Evolutionary conservation across 1,140 invertebrate species (phyloP), one percentile per base, ranked within the genome.

Genomic region (Procambarus virginalis): DNA sequence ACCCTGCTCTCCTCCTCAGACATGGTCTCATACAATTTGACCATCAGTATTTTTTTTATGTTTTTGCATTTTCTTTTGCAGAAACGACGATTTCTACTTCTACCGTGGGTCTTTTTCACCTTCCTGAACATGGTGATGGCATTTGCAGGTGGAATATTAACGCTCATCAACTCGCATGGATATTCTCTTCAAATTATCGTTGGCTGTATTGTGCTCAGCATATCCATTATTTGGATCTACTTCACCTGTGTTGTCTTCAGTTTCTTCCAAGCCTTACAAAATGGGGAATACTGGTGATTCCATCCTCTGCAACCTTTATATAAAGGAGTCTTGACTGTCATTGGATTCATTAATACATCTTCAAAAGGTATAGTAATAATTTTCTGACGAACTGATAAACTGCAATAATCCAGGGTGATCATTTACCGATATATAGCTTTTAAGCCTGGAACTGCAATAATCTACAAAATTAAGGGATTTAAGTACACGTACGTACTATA

Each of bases 91-190:
- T 92, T 92, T 84, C 75, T 92, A 64, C 70, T 92, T 68, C 89
- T 92, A 48, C 92, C 92, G 3, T 92, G 92, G 92, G 80, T 91
- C 17, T 91, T 92, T 83, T 92, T 92, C 86, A 92, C 92, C 0
- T 92, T 92, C 87, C 83, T 92, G 68, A 92, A 92, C 73, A 92
- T 92, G 92, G 79, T 92, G 51, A 92, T 92, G 92, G 90, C 90
- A 3, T 91, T 92, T 73, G 75, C 92, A 2, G 92, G 90, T 5
- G 92, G 92, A 20, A 92, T 92, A 20, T 86, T 92, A 6, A 76
- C 87, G 20, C 90, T 92, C 70, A 92, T 92, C 78, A 92, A 92
- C 79, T 92, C 92, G 22, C 92, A 92, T 58, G 92, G 92, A 0
- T 91, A 92, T 34, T 48, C 92, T 2, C 68, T 89, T 2, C 77